phyloP scores from a whole-genome alignment of 2,113 vertebrate genomes.

The Apaloderma vittatum region DNA sequence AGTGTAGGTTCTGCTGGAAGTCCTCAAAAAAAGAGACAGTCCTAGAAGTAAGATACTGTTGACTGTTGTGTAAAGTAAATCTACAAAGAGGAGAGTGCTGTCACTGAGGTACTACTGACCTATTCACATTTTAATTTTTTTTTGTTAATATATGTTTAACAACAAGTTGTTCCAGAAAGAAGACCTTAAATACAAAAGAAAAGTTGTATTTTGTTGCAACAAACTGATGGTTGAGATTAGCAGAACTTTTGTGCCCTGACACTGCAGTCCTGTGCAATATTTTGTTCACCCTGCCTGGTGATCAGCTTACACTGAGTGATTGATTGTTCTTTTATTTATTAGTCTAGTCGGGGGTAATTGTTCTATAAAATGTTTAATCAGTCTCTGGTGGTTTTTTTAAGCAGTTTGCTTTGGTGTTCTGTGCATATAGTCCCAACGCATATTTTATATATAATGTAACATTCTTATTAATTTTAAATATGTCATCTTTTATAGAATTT shows the following conservation, averaged over 20 bases:
- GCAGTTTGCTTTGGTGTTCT: neutral
- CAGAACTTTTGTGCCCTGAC: neutral
- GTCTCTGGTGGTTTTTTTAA: neutral
- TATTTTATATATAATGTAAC: neutral
- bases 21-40: neutral
- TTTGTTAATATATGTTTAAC: neutral
- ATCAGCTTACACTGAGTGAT: neutral
- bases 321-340: constrained; percentile 50
- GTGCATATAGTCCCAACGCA: neutral
- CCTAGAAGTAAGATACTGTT: neutral
- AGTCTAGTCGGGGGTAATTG: neutral
- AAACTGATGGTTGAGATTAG: neutral
- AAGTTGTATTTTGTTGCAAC: neutral
- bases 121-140: neutral
- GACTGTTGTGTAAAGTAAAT: neutral
- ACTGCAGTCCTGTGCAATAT: neutral
- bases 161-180: neutral
- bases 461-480: constrained; percentile 3
- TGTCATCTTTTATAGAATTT: neutral
- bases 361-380: neutral
- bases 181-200: neutral
- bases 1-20: neutral
- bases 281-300: neutral
- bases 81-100: neutral
- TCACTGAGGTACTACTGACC: neutral